Evolutionary conservation across 2,113 vertebrate species (phyloP), one percentile per base, ranked within the genome.

Genomic region (Forbesichthys papilliferus): DNA sequence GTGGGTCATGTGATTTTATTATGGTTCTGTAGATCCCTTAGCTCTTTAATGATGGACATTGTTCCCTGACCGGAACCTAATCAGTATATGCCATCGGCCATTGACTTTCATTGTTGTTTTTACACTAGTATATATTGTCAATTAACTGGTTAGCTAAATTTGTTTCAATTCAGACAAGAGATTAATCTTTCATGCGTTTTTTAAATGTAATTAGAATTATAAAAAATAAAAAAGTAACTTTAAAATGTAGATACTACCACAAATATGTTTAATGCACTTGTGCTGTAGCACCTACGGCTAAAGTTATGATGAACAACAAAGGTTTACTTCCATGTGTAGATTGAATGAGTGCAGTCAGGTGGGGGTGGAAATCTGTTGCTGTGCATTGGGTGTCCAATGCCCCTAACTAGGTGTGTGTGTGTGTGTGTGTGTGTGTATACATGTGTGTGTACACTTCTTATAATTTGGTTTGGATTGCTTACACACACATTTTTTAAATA

Each of bases 371-470:
- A 16, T 48, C 11, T 64, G 61, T 67, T 27, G 27, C 27, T 27
- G 27, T 27, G 27, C 27, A 27, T 27, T 27, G 27, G 27, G 49
- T 36, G 3, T 48, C 27, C 27, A 27, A 27, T 62, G 60, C 5
- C 14, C 9, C 9, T 62, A 4, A 6, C n/a, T 49, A 18, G 5
- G 61, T 63, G 42, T 1, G 1, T 48, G n/a, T 7, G 61, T 48
- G 46, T 0, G 63, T 42, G 48, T 42, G 1, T 48, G 13, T 64
- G 61, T 67, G 49, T 36, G 3, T 16, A 54, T 51, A 51, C n/a
- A 11, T 61, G 13, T 61, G 54, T 60, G 27, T 64, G 63, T 68
- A 11, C 66, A 27, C 65, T 76, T 20, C 14, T 36, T 42, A 4
- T 69, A 48, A 14, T 18, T 57, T 18, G 5, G 14, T 57, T 57